These are phyloP conservation scores for Oryzias celebensis DNA, from an alignment of 2,113 vertebrate species.

Conservation along the genomic window DNA sequence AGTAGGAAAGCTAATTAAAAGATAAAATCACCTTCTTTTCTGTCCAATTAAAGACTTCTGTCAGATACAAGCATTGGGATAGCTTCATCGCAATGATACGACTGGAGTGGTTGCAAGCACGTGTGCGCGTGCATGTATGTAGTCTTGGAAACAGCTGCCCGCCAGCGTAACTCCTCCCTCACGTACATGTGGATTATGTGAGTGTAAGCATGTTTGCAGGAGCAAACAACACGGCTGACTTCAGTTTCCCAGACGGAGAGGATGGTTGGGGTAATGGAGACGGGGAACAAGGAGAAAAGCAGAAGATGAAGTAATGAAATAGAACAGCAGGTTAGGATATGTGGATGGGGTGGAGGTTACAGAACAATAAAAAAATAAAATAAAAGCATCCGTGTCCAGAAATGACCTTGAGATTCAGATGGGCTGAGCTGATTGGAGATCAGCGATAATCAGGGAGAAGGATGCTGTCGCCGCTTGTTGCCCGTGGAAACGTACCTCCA, in stretches of 20 bases:
- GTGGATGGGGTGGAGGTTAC: conserved; percentile 6
- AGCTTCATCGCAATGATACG: conserved; percentile 63
- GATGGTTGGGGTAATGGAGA: conserved; percentile 14
- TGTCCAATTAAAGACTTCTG: conserved; percentile 70
- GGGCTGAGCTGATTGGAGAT: conserved; percentile 65
- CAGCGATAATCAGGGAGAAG: conserved; percentile 55
- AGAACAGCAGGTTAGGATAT: conserved; percentile 36
- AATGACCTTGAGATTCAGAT: conserved; percentile 66
- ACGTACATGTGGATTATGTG: conserved; percentile 5
- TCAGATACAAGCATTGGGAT: conserved; percentile 62
- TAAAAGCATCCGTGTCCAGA: conserved; percentile 39
- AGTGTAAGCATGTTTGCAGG: conserved; percentile 25
- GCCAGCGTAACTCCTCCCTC: conserved; percentile 1
- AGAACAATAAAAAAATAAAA: no score
- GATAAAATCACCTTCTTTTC: conserved; percentile 73
- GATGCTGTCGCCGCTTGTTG: conserved; percentile 47
- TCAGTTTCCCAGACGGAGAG: no score
- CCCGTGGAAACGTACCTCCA: conserved; percentile 17
- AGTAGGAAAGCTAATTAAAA: conserved; percentile 72
- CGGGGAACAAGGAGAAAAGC: conserved; percentile 16
- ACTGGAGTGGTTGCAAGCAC: conserved; percentile 19
- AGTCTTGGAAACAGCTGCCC: conserved; percentile 19
- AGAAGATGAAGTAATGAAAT: conserved; percentile 24
- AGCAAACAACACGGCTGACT: conserved; percentile 26
- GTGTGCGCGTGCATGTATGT: conserved; percentile 4